Percentiles rank a stretch among this genome's conserved stretches.
These are phyloP conservation scores for Ranitomeya variabilis DNA, from an alignment of 2,113 vertebrate genomes.

Conservation along the genomic window DNA sequence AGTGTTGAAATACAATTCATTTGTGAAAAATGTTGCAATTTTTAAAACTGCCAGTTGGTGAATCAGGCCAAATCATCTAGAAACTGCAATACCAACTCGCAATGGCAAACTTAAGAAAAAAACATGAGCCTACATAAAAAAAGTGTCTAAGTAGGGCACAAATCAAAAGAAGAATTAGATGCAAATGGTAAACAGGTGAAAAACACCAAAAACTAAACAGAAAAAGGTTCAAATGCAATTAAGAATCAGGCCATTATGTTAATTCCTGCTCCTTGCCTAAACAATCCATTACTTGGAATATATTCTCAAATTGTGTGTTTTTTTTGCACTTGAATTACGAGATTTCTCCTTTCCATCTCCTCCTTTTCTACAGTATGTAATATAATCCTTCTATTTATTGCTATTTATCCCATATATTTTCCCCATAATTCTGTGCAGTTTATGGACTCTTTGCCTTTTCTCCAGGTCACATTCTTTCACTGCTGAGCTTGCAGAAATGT, in stretches of 20 bases:
- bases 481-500: constrained; percentile 38
- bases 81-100: too few relatives aligned
- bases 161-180: too few relatives aligned
- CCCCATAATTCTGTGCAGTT: constrained; percentile 9
- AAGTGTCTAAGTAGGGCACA: too few relatives aligned
- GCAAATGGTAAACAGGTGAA: too few relatives aligned
- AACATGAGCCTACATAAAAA: too few relatives aligned
- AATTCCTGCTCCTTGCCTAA: neutral
- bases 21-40: too few relatives aligned
- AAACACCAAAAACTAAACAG: too few relatives aligned
- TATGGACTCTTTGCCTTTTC: constrained; percentile 11
- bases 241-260: neutral
- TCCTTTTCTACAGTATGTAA: neutral
- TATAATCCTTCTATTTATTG: constrained; percentile 20
- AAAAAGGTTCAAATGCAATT: too few relatives aligned
- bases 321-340: neutral
- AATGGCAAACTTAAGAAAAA: too few relatives aligned
- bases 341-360: neutral
- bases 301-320: neutral
- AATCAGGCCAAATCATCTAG: too few relatives aligned
- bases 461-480: constrained; percentile 32
- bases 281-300: neutral
- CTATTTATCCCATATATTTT: constrained; percentile 33
- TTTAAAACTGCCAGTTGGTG: too few relatives aligned
- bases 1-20: too few relatives aligned